Base-by-base conservation (phyloP, 2,113 vertebrate species). In the Nothoprocta perdicaria region DNA sequence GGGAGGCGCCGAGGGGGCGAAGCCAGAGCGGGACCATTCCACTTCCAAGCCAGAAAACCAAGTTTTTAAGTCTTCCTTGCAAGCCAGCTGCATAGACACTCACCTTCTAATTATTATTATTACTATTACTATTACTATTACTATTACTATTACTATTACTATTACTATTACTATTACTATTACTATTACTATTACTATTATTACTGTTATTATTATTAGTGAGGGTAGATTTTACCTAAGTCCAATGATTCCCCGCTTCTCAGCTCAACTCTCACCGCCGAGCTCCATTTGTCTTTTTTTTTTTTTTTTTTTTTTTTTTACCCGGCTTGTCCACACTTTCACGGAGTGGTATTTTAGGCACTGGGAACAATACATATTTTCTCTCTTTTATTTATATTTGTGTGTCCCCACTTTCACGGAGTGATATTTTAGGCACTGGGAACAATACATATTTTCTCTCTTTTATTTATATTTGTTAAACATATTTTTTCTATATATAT, bases 251-350 rank as follows among this genome's bases (percentile, higher is more conserved):
- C 19, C 22, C 80, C 77, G 63, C 74, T 89, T n/a, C n/a, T n/a
- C n/a, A n/a, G n/a, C n/a, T 60, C 74, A 41, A 43, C 62, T 88
- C 61, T 68, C 43, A 1, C 38, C 77, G 65, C 14, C 35, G 80
- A 52, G 62, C 80, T 48, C 46, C 68, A 92, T 69, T 91, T 75
- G 76, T 57, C 88, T 86, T 48, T 48, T 18, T 9, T 48, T 75
- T 79, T 53, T 87, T 86, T 46, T 46, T 46, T 45, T 45, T 14
- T 12, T 14, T 75, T 78, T 57, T 90, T 88, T n/a, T n/a, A n/a
- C n/a, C n/a, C n/a, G n/a, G n/a, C n/a, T 89, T 84, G 94, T 73
- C 82, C 52, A 41, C 71, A 80, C n/a, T 40, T 88, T 53, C 46
- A 48, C 3, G 83, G 66, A 80, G 79, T 16, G 78, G 62, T 45